phyloP scores from a whole-genome alignment of 2,888 invertebrate genomes.

The Agrilus mali region DNA sequence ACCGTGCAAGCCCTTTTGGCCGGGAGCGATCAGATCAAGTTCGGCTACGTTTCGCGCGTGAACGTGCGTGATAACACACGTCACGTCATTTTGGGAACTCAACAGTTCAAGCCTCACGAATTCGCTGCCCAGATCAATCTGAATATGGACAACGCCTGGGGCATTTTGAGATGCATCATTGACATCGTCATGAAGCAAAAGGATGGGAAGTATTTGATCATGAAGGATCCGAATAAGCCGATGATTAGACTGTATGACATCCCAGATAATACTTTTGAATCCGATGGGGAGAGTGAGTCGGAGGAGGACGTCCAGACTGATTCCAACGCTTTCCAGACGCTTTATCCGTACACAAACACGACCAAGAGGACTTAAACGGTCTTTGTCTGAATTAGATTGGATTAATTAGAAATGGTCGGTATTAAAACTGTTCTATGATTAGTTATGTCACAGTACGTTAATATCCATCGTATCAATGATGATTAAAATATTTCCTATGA shows the following conservation, averaged over 20 bases:
- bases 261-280: slow-evolving; percentile 97
- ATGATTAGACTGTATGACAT: slow-evolving; percentile 95
- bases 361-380: slow-evolving; percentile 14
- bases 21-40: slow-evolving; percentile 94
- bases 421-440: no score
- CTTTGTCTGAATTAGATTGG: no score
- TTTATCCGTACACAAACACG: slow-evolving; percentile 28
- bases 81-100: slow-evolving; percentile 92
- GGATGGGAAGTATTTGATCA: slow-evolving; percentile 91
- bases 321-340: slow-evolving; percentile 29
- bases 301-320: slow-evolving; percentile 50
- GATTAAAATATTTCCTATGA: no score
- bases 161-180: slow-evolving; percentile 90
- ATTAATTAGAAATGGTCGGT: no score
- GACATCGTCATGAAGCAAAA: slow-evolving; percentile 95
- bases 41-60: slow-evolving; percentile 96
- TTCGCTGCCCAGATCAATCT: slow-evolving; percentile 98
- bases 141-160: slow-evolving; percentile 99
- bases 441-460: no score
- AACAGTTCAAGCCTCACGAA: slow-evolving; percentile 96
- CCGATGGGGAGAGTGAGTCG: slow-evolving; percentile 85
- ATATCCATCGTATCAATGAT: no score
- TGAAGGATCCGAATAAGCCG: slow-evolving; percentile 99
- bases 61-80: slow-evolving; percentile 89
- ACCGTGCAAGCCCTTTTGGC: slow-evolving; percentile 92